Conservation (phyloP, 1,140 invertebrate genomes). For the Anoplophora glabripennis region DNA sequence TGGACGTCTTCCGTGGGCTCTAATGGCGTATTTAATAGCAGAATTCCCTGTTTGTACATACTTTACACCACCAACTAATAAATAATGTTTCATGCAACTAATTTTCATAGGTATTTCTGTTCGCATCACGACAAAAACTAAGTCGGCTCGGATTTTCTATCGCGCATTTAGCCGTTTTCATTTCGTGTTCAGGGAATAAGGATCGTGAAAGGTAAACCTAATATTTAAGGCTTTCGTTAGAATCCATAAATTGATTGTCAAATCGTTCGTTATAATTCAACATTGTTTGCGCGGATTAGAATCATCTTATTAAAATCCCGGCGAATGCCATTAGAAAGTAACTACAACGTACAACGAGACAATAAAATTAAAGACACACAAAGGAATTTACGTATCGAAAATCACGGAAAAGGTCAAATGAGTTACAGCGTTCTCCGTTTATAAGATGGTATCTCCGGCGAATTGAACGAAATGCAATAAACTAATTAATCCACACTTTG, state of each 20-base stretch:
- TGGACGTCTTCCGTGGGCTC: not conserved
- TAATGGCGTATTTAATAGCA: slow-evolving; percentile 2
- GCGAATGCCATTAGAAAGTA: too few species aligned
- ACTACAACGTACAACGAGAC: too few species aligned
- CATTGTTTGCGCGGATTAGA: not conserved
- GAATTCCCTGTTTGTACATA: slow-evolving; percentile 1
- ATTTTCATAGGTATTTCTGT: slow-evolving; percentile 10
- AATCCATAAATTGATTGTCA: slow-evolving; percentile 5
- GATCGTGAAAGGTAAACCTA: slow-evolving; percentile 3
- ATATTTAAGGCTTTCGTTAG: not conserved
- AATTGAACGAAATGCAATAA: too few species aligned
- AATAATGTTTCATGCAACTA: not conserved
- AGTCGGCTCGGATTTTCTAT: not conserved
- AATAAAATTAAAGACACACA: too few species aligned
- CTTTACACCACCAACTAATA: not conserved
- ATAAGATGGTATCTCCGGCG: too few species aligned
- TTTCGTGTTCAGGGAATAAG: not conserved
- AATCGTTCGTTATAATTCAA: not conserved
- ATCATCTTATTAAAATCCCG: too few species aligned
- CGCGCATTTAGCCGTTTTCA: not conserved
- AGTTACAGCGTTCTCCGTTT: too few species aligned
- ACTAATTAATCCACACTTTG: too few species aligned
- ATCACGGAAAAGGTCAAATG: too few species aligned
- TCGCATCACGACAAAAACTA: slow-evolving; percentile 5
- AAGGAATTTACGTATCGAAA: too few species aligned